Evolutionary conservation across 2,888 invertebrate species (phyloP), one percentile per base, ranked within the genome.

Genomic region (Hipparchia semele): DNA sequence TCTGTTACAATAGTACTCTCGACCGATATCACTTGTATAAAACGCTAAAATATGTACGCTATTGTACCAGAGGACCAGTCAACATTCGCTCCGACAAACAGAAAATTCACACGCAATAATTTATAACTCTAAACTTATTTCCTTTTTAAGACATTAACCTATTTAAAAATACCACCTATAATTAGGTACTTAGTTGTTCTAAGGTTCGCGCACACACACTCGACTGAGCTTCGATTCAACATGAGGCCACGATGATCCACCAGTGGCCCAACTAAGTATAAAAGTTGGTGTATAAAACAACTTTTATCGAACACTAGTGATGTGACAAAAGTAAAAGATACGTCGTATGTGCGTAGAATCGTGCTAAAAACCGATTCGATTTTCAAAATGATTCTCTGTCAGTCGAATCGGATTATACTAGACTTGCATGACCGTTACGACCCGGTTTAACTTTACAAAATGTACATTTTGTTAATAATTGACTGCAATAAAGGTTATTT

Each of bases 61-160:
- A 90, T 89, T 88, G 90, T 91, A 90, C 90, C 90, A 87, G 87
- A 87, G 85, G 84, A 86, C 82, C 85, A 82, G 82, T 82, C 85
- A 84, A 85, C 88, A 87, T 86, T 86, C 86, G 82, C 86, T 82
- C 84, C 85, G 86, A 81, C 77, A 85, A 84, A 92, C 92, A 92
- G 90, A 94, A 92, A 92, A 90, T 90, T 85, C 92, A 90, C 92
- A 89, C 92, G 89, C 93, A 92, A 92, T 92, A 90, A 93, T 91
- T 92, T 90, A 92, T 90, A 65, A 91, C 80, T 84, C 91, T 92
- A 92, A 88, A 80, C 77, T 74, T 76, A 89, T 89, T 91, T 90
- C 84, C 82, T 79, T 86, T 83, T 89, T 88, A 88, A 87, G 82
- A 88, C 87, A 87, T 90, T 90, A 91, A 87, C 86, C 90, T 92